These are phyloP conservation scores for Peucedramus taeniatus DNA, from an alignment of 2,113 vertebrate species.

Conservation along the genomic window DNA sequence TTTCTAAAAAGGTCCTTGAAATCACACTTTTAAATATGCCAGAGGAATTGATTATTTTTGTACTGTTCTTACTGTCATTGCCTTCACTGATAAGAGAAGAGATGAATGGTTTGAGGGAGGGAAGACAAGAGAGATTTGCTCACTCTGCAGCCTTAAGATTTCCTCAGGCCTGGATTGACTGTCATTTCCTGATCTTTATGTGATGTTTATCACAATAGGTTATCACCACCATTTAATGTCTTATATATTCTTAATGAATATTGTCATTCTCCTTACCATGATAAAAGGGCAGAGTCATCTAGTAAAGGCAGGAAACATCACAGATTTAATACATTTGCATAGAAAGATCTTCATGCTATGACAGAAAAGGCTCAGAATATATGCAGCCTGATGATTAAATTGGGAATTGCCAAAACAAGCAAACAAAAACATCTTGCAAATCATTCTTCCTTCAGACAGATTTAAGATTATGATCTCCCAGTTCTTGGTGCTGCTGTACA, in stretches of 20 bases:
- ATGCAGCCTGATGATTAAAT: neutral
- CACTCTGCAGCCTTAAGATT: neutral
- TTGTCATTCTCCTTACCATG: neutral
- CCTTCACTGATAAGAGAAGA: neutral
- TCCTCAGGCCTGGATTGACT: neutral
- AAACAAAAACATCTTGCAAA: neutral
- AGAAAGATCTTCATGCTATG: neutral
- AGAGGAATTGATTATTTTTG: slow-evolving; percentile 15
- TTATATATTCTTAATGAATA: neutral
- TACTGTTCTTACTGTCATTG: neutral
- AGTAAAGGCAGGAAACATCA: neutral
- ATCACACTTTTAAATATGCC: neutral
- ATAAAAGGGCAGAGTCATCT: neutral
- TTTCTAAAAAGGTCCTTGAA: slow-evolving; percentile 7
- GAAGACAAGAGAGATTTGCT: neutral
- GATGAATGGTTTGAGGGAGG: neutral
- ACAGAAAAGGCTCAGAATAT: neutral
- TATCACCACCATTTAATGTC: neutral
- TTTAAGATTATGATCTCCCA: neutral
- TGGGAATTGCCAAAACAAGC: neutral
- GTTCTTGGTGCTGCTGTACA: neutral
- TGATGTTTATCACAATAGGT: neutral
- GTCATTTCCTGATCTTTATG: neutral
- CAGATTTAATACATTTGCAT: neutral
- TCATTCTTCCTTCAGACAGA: neutral